Percentiles rank a stretch among this genome's conserved stretches.
Conservation (phyloP, 2,113 vertebrate genomes). For the Meles meles region DNA sequence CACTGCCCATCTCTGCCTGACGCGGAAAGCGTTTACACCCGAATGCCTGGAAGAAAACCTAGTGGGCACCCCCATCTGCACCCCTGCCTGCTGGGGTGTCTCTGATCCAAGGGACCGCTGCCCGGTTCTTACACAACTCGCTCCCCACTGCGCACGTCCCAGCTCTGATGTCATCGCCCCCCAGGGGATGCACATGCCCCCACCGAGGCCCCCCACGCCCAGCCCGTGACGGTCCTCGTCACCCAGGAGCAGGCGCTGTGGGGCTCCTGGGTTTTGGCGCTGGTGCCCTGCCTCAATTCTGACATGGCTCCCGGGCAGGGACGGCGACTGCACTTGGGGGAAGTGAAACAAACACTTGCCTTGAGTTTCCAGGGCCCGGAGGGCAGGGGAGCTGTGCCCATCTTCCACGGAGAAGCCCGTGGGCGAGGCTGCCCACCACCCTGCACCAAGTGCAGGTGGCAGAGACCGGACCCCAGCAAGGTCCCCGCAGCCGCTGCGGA, state of each 20-base stretch:
- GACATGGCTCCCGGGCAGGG: background rate
- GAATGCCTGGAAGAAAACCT: background rate
- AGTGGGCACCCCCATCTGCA: background rate
- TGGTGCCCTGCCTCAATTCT: background rate
- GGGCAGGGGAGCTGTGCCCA: background rate
- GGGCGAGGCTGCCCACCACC: rapidly evolving
- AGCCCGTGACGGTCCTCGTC: rapidly evolving
- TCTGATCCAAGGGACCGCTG: background rate
- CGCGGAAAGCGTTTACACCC: rapidly evolving
- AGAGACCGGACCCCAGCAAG: background rate
- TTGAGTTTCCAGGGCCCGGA: background rate
- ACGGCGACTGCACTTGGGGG: background rate
- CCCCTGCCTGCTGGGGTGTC: background rate
- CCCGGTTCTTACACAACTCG: rapidly evolving
- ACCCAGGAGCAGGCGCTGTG: too few species aligned
- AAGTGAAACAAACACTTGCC: background rate
- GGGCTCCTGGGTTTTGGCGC: background rate
- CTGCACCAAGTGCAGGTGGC: rapidly evolving
- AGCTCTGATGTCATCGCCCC: background rate
- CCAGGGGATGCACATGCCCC: rapidly evolving
- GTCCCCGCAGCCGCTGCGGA: background rate
- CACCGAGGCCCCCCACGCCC: background rate
- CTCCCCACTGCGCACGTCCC: too few species aligned
- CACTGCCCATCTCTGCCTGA: background rate
- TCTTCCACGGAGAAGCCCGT: background rate